Evolutionary conservation across 2,797 vertebrate genomes (phyloP), one percentile per base, ranked within the genome.

Genomic region (Gastrophryne carolinensis): DNA sequence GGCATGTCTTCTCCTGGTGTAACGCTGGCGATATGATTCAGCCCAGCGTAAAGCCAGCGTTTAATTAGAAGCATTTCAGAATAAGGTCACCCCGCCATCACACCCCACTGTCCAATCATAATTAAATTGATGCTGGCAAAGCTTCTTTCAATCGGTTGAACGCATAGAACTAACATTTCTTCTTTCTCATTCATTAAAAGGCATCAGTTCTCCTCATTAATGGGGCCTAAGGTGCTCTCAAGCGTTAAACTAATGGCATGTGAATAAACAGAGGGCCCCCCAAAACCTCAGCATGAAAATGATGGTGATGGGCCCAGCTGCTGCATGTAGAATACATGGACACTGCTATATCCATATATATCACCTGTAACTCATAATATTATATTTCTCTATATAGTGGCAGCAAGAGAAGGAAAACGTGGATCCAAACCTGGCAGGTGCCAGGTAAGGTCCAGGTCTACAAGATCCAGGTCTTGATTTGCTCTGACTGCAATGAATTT

Each of bases 101-200:
- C 37, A 58, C 23, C 23, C 15, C 3, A 17, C 35, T 49, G 23
- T 24, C 37, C 72, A 26, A 44, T 66, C 56, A 66, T 74, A 35
- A 73, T 65, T 19, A 53, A 12, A 56, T 56, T 65, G 44, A 57
- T 56, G 49, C 61, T 35, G 30, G 29, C 21, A 66, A 41, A 61
- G 35, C 21, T 66, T 30, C 62, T 65, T 65, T 53, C 37, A 21
- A 49, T 74, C 35, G 35, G 35, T 41, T 74, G 34, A 50, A n/a
- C 56, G 49, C 37, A 24, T 65, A 47, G 13, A 54, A 58, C 57
- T 32, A 29, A 47, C 27, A 35, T 74, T 34, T 53, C 37, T 37
- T 66, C n/a, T n/a, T n/a, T n/a, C n/a, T 66, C 29, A 66, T 74
- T 66, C 62, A 66, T 66, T 66, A 65, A 58, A 73, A 75, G 19